A percentile compares a stretch with the other conserved stretches of the same genome.
phyloP scores from a whole-genome alignment of 2,797 vertebrate species.

The Dendrocincla fuliginosa region DNA sequence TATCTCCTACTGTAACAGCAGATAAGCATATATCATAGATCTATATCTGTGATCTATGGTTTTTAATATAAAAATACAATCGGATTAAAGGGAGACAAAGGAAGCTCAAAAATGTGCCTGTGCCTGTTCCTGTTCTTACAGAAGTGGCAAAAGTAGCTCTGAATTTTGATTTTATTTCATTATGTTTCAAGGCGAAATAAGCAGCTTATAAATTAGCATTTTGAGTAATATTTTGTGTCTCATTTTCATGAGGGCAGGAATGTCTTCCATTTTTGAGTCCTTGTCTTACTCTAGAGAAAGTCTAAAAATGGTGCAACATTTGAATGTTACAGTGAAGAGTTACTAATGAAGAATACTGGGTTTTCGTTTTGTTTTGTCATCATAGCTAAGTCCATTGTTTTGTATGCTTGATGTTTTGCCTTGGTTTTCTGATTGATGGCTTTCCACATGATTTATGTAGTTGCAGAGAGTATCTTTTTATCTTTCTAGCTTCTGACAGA shows the following conservation, averaged over 20 bases:
- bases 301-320: conserved; percentile 30
- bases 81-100: background rate
- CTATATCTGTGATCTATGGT: background rate
- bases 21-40: conserved; percentile 1
- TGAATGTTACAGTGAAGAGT: background rate
- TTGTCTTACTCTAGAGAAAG: conserved; percentile 15
- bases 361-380: background rate
- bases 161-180: conserved; percentile 44
- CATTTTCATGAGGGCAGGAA: conserved; percentile 36
- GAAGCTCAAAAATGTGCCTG: background rate
- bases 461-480: conserved; percentile 57
- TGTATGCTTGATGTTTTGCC: conserved; percentile 2
- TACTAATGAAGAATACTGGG: background rate
- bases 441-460: conserved; percentile 63
- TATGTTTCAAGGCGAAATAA: conserved; percentile 41
- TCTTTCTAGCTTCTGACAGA: conserved; percentile 51
- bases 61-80: conserved; percentile 30
- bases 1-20: background rate
- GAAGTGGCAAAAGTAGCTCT: background rate
- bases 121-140: background rate
- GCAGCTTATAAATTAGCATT: conserved; percentile 64
- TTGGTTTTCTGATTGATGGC: conserved; percentile 35
- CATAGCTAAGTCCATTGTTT: background rate
- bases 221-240: conserved; percentile 67
- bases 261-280: conserved; percentile 33